These are phyloP conservation scores for Euura saliciscinereae DNA, from an alignment of 1,140 invertebrate genomes.

Conservation along the genomic window DNA sequence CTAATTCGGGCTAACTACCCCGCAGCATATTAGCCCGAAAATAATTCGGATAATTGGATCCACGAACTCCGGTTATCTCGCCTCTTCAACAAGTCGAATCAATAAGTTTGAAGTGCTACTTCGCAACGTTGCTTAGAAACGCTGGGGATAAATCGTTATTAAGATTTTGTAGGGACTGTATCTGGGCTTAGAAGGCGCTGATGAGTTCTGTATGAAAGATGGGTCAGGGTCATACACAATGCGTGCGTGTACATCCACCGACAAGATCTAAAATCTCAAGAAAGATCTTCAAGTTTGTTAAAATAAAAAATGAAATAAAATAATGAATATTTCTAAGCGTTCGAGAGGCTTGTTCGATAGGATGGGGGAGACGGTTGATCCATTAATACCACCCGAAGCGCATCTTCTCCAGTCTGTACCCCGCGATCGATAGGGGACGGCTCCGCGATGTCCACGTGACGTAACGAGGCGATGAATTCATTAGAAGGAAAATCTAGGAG, in stretches of 20 bases:
- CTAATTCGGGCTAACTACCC: background rate
- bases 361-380: conserved; percentile 24
- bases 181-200: conserved; percentile 43
- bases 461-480: conserved; percentile 47
- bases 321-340: conserved; percentile 4
- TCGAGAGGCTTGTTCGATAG: background rate
- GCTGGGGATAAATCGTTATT: background rate
- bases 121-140: background rate
- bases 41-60: too few relatives aligned
- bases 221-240: conserved; percentile 49
- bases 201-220: conserved; percentile 47
- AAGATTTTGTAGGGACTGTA: conserved; percentile 32
- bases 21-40: background rate
- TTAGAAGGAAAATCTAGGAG: conserved; percentile 41
- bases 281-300: too few relatives aligned
- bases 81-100: background rate
- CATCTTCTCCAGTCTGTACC: conserved; percentile 33
- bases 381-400: conserved; percentile 28
- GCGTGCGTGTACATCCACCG: conserved; percentile 36
- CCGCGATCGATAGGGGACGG: conserved; percentile 43
- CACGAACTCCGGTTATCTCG: too few relatives aligned
- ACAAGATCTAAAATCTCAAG: conserved; percentile 28
- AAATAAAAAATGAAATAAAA: background rate
- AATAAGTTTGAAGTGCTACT: background rate
- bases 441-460: conserved; percentile 31